phyloP scores from a whole-genome alignment of 64 coral and sea anemone species.

The Orbicella faveolata region DNA sequence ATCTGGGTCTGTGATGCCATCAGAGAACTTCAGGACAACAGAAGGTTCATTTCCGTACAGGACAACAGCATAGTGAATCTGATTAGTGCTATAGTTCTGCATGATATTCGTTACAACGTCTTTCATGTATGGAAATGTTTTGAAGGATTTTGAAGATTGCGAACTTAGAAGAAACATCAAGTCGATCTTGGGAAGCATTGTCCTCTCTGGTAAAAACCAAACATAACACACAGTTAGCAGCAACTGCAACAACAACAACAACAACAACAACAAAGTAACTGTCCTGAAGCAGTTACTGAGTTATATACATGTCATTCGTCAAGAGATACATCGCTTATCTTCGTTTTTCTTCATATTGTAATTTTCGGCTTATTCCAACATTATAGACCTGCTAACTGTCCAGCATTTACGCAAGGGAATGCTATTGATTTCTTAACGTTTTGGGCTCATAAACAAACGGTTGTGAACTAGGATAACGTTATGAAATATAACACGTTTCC shows the following conservation, averaged over 20 bases:
- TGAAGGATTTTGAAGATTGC: conserved; percentile 13
- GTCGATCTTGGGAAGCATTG: conserved; percentile 57
- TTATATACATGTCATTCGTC: too few species aligned
- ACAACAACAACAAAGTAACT: neutral
- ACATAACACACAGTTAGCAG: neutral
- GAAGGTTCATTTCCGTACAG: conserved; percentile 69
- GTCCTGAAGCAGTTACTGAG: neutral
- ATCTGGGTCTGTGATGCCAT: conserved; percentile 42
- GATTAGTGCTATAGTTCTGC: conserved; percentile 72
- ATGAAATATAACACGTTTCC: too few species aligned
- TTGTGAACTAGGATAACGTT: too few species aligned
- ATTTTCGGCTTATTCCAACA: too few species aligned
- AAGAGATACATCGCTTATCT: too few species aligned
- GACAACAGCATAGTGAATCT: conserved; percentile 69
- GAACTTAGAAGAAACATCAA: conserved; percentile 75
- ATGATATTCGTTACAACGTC: conserved; percentile 59
- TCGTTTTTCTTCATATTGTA: too few species aligned
- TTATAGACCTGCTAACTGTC: too few species aligned
- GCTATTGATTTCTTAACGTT: too few species aligned
- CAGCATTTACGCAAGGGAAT: too few species aligned
- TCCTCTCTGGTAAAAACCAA: conserved; percentile 49
- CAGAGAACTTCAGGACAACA: conserved; percentile 58
- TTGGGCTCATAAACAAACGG: too few species aligned
- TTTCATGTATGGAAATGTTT: conserved; percentile 83
- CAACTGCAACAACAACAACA: neutral